Evolutionary conservation across 2,797 vertebrate species (phyloP).

Genomic region (Premnoplex brunnescens): DNA sequence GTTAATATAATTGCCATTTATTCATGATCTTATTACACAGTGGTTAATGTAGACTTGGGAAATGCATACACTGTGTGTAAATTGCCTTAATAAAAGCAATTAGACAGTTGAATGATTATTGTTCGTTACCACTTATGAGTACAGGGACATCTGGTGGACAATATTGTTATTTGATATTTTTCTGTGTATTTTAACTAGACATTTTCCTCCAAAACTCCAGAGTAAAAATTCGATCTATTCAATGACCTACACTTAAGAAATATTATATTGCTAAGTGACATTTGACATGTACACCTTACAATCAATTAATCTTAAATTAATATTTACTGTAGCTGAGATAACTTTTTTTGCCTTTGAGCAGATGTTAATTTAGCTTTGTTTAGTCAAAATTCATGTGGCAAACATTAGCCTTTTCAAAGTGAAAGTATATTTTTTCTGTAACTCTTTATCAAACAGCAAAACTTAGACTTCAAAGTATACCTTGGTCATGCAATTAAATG

Average conservation of each 20-base stretch:
- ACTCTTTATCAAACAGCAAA: neutral
- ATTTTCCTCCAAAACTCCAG: neutral
- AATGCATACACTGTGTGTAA: neutral
- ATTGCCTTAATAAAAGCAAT: neutral
- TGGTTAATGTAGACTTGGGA: neutral
- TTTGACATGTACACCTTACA: neutral
- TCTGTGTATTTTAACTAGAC: neutral
- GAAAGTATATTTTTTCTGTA: neutral
- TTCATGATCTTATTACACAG: neutral
- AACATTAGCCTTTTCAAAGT: neutral
- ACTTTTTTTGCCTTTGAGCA: neutral
- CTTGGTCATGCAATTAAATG: neutral
- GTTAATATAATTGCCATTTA: neutral
- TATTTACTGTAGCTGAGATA: neutral
- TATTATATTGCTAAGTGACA: neutral
- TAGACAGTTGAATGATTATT: neutral
- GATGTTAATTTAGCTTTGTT: neutral
- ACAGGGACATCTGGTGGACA: conserved; percentile 78
- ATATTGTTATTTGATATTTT: neutral
- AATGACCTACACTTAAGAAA: neutral
- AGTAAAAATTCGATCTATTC: neutral
- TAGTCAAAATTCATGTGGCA: neutral
- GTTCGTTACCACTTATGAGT: conserved; percentile 48
- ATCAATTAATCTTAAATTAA: neutral
- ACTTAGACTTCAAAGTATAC: neutral